Conservation (phyloP, 2,888 invertebrate species). For the Digitonthophagus gazella region DNA sequence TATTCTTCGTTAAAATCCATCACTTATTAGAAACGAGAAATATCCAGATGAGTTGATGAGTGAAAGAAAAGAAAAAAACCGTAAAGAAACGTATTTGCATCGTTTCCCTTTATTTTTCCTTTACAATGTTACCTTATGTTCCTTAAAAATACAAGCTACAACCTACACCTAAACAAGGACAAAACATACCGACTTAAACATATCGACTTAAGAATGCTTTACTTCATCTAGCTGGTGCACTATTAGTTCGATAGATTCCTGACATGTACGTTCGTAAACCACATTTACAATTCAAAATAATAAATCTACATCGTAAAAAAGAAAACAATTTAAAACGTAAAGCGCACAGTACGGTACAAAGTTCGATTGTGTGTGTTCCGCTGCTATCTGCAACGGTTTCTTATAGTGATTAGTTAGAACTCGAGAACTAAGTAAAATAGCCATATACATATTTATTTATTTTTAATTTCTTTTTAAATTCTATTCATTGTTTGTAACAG, state of each 20-base stretch:
- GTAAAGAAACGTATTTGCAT: neutral
- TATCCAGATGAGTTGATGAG: neutral
- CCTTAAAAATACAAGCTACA: slow-evolving; percentile 11
- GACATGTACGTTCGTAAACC: neutral
- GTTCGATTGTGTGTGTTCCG: neutral
- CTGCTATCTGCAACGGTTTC: too few relatives aligned
- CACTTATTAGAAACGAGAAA: neutral
- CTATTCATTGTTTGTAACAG: slow-evolving; percentile 8
- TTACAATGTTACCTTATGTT: slow-evolving; percentile 1
- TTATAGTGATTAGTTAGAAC: neutral
- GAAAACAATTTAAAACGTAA: neutral
- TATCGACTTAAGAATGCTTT: neutral
- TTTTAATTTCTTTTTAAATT: slow-evolving; percentile 6
- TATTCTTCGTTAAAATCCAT: neutral
- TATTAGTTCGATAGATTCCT: neutral
- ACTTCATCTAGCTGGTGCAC: neutral
- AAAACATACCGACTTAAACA: slow-evolving; percentile 14
- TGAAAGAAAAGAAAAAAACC: neutral
- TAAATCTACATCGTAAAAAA: neutral
- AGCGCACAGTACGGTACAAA: neutral
- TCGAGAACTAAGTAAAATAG: slow-evolving; percentile 9
- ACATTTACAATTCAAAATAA: neutral
- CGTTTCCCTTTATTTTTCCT: slow-evolving; percentile 7
- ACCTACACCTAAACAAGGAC: slow-evolving; percentile 16
- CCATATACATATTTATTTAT: slow-evolving; percentile 1